Conservation (phyloP, 2,888 invertebrate genomes). For the Augiades crinisus region DNA sequence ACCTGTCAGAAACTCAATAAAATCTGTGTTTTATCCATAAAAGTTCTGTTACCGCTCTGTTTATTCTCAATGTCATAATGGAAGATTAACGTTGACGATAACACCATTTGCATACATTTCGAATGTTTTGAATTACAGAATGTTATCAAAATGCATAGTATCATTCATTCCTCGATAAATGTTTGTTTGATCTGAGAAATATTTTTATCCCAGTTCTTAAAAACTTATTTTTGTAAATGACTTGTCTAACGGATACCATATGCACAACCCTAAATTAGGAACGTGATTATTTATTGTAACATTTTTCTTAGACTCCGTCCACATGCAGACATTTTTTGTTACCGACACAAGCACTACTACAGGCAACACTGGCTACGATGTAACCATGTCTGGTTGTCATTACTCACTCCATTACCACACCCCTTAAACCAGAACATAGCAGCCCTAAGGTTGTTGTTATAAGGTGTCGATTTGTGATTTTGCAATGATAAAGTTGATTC, state of each 20-base stretch:
- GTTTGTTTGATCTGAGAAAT: constrained; percentile 3
- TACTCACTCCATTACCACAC: too few relatives aligned
- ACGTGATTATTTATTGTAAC: not conserved
- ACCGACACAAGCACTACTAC: too few relatives aligned
- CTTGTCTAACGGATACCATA: constrained; percentile 10
- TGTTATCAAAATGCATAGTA: constrained; percentile 3
- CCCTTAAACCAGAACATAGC: too few relatives aligned
- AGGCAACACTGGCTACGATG: too few relatives aligned
- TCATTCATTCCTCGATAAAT: constrained; percentile 3
- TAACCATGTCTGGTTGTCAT: not conserved
- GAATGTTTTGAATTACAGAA: not conserved
- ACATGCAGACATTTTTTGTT: too few relatives aligned
- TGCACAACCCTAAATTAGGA: constrained; percentile 2
- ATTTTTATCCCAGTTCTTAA: constrained; percentile 5
- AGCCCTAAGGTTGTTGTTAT: too few relatives aligned
- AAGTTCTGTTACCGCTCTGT: not conserved
- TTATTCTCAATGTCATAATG: not conserved
- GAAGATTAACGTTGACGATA: not conserved
- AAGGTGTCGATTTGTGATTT: too few relatives aligned
- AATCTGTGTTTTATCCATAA: not conserved
- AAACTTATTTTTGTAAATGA: constrained; percentile 4
- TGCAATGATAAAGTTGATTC: too few relatives aligned
- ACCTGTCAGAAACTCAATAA: not conserved
- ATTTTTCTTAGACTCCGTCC: too few relatives aligned
- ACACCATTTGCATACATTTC: not conserved